Base-by-base conservation (phyloP, 2,888 invertebrate genomes). In the Agrilus cyanescens region DNA sequence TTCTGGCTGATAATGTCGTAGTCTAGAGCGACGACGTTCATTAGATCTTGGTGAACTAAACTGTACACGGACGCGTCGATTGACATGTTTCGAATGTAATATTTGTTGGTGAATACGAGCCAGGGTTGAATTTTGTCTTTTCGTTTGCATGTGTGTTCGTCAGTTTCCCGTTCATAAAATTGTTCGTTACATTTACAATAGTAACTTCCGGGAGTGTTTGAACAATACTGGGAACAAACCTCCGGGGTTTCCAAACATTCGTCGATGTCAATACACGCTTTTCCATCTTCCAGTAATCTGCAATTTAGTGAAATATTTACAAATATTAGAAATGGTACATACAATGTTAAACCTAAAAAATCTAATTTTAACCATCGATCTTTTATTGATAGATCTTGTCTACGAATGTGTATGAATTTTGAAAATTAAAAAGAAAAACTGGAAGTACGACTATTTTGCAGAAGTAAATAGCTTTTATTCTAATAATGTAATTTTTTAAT, bases 21-120 rank as follows among this genome's bases (percentile, higher is more conserved):
- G 61, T 98, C 97, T 35, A 98, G 73, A 0, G 96, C 95, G 0
- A 97, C 96, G 0, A 94, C 95, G 61, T 96, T 97, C 72, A 93
- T 85, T 15, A 97, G 76, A 60, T 96, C 96, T 65, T 94, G 93
- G 57, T 93, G 89, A 57, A 94, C 81, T 12, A 94, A 72, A 57
- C 82, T 85, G 62, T 95, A 95, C 8, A 77, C 70, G 4, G 75
- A 69, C 0, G 91, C 96, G 61, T 96, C 95, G 0, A 82, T 75
- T 0, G 94, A 89, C 81, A 98, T 87, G 58, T 96, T 95, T 40
- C 97, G 75, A 2, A 98, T 85, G 66, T 98, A 98, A 65, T 97
- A 97, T 59, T 95, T 93, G 63, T 98, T 98, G 12, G 94, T 91
- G 62, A 96, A 91, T 41, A 96, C 76, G 12, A 95, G 67, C 90